Conservation (phyloP, 2,797 vertebrate species). For the Sebastes flavidus region DNA sequence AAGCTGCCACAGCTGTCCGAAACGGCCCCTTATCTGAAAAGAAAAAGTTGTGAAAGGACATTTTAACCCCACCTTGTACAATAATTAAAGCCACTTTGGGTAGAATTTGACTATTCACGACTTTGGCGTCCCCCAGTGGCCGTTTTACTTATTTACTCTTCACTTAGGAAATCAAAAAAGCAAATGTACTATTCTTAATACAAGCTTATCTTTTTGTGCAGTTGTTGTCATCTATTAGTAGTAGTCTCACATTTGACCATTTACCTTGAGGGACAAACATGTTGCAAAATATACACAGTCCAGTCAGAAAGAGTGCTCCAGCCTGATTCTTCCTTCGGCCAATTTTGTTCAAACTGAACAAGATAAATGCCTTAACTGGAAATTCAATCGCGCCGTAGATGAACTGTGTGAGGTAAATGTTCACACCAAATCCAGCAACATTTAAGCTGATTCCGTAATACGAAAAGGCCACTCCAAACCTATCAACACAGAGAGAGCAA, state of each 20-base stretch:
- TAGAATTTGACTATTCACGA: neutral
- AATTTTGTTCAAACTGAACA: constrained; percentile 70
- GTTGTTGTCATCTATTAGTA: too few species aligned
- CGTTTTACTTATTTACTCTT: neutral
- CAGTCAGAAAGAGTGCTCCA: constrained; percentile 71
- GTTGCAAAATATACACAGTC: constrained; percentile 68
- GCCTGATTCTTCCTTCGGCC: constrained; percentile 82
- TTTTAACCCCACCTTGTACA: neutral
- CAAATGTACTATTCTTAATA: too few species aligned
- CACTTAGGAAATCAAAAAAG: too few species aligned
- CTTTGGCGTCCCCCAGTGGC: neutral
- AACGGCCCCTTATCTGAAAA: constrained; percentile 66
- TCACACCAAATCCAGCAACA: constrained; percentile 82
- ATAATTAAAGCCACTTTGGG: neutral
- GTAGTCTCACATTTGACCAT: neutral
- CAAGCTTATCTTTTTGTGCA: too few species aligned
- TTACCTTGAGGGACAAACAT: constrained; percentile 74
- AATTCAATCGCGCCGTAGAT: constrained; percentile 85
- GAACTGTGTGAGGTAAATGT: constrained; percentile 88
- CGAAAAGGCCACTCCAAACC: constrained; percentile 86
- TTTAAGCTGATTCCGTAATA: constrained; percentile 90
- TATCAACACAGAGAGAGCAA: constrained; percentile 43
- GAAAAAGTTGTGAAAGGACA: neutral
- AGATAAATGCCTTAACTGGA: constrained; percentile 83
- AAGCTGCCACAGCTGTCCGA: constrained; percentile 72